These are phyloP conservation scores for Cryptoleucopteryx plumbea DNA, from an alignment of 2,113 vertebrate species.

Conservation along the genomic window DNA sequence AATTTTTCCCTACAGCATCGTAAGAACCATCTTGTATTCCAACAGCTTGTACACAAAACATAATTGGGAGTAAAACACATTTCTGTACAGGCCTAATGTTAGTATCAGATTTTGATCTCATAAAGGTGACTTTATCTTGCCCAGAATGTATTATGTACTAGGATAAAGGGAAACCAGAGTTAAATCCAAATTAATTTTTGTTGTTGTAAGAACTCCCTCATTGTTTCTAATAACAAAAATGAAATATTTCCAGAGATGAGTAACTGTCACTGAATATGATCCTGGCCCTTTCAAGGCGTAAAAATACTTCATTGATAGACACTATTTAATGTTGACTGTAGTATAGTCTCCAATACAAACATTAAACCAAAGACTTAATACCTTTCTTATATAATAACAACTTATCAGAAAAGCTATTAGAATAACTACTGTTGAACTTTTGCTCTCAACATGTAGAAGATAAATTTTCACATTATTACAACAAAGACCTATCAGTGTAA, in stretches of 20 bases:
- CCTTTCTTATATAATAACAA: not conserved
- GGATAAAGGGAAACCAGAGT: not conserved
- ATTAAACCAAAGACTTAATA: not conserved
- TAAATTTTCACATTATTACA: not conserved
- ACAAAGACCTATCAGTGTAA: not conserved
- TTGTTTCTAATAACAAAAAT: not conserved
- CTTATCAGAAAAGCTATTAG: not conserved
- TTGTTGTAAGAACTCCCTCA: not conserved
- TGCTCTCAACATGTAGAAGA: not conserved
- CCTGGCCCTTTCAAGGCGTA: not conserved
- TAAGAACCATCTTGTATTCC: not conserved
- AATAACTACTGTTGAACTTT: not conserved
- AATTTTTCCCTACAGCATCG: not conserved
- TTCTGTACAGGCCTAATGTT: not conserved
- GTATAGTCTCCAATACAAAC: not conserved
- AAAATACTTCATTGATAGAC: not conserved
- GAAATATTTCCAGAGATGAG: not conserved
- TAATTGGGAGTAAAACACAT: not conserved
- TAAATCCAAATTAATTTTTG: not conserved
- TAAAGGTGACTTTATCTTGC: not conserved
- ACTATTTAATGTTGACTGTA: not conserved
- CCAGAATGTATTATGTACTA: not conserved
- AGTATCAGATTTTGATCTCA: not conserved
- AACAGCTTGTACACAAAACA: not conserved
- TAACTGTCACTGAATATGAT: not conserved